These are phyloP conservation scores for Acronicta alni DNA, from an alignment of 2,888 invertebrate species.

Conservation along the genomic window DNA sequence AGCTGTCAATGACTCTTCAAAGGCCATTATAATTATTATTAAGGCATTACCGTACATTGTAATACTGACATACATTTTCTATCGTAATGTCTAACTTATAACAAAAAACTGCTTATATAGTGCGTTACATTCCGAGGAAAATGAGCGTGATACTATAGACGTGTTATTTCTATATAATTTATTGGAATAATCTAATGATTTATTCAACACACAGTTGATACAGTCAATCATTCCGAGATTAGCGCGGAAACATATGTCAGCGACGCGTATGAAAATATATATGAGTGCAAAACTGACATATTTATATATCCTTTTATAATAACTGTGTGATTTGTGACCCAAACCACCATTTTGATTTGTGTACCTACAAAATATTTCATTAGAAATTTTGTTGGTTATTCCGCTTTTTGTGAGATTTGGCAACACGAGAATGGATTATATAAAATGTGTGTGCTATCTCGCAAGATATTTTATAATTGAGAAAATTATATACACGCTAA, in stretches of 20 bases:
- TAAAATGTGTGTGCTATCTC: too few species aligned
- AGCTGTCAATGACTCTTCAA: too few species aligned
- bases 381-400: slow-evolving; percentile 2
- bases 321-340: slow-evolving; percentile 43
- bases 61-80: too few species aligned
- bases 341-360: slow-evolving; percentile 35
- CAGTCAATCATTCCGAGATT: slow-evolving; percentile 24
- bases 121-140: too few species aligned
- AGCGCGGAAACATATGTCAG: slow-evolving; percentile 41
- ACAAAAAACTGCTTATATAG: too few species aligned
- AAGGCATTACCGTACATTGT: too few species aligned
- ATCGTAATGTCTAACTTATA: too few species aligned
- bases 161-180: not conserved
- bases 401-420: slow-evolving; percentile 3
- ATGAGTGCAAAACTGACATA: slow-evolving; percentile 23
- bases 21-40: too few species aligned
- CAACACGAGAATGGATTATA: not conserved
- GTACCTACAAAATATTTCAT: slow-evolving; percentile 17
- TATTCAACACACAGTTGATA: slow-evolving; percentile 27
- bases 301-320: slow-evolving; percentile 50
- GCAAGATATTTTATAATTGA: not conserved
- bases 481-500: not conserved
- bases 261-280: slow-evolving; percentile 21
- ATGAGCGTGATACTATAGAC: not conserved
- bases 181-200: slow-evolving; percentile 14